Evolutionary conservation across 2,113 vertebrate genomes (phyloP), one percentile per base, ranked within the genome.

Genomic region (Calidris pugnax): DNA sequence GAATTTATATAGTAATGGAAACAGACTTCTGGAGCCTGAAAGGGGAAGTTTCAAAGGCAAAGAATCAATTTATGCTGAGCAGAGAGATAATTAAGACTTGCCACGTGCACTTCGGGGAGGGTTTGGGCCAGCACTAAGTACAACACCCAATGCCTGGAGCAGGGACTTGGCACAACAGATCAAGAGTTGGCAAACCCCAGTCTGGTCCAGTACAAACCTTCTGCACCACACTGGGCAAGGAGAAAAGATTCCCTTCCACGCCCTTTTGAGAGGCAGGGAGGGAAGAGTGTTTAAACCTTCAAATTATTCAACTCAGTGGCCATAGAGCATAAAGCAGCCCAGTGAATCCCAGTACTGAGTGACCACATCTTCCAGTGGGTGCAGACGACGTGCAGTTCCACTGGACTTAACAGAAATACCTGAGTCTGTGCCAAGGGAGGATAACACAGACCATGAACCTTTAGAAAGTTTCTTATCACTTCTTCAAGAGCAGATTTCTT

Each of bases 371-470:
- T 48, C 37, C 21, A 7, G 41, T 1, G 7, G 57, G 4, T 1
- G 8, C 6, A 56, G 17, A 11, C 5, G 5, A 47, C 6, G 4
- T 1, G 12, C 0, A 56, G n/a, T 7, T 35, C 35, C 8, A 0
- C 48, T 41, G 60, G 60, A 66, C 45, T 37, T 1, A 7, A 23
- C 1, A 26, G 35, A 57, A 75, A 39, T 3, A 22, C 22, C 16
- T 1, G 37, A n/a, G 21, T 10, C 26, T 80, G 32, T 37, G 62
- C 32, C 51, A 56, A 20, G 26, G 47, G 22, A 74, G 48, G 57
- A 10, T 30, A 76, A 55, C 3, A 17, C 0, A 75, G 63, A 62
- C 33, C 56, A 41, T 5, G 21, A 85, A 71, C 50, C 43, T 69
- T 59, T 7, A n/a, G 20, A 26, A 16, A 66, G 24, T 23, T 92